A percentile compares a stretch with the other conserved stretches of the same genome.
Evolutionary conservation across 1,140 invertebrate genomes (phyloP).

Genomic region (Campoletis sonorensis): DNA sequence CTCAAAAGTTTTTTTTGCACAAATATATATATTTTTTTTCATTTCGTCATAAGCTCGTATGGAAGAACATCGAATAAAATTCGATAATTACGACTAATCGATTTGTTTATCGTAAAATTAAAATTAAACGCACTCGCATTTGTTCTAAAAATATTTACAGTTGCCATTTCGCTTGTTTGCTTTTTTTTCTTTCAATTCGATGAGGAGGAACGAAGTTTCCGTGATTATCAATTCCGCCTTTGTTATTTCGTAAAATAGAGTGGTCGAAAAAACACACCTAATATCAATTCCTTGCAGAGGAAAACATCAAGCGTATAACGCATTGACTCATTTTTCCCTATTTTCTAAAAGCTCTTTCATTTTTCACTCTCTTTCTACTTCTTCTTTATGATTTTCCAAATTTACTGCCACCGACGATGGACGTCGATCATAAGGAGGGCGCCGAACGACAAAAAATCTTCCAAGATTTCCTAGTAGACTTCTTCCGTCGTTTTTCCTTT

Average conservation of each 20-base stretch:
- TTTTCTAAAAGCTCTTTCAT: not conserved
- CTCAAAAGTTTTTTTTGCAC: conserved; percentile 12
- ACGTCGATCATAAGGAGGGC: conserved; percentile 56
- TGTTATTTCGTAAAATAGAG: not conserved
- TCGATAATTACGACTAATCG: not conserved
- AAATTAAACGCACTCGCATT: not conserved
- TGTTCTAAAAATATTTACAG: conserved; percentile 26
- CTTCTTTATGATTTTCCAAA: not conserved
- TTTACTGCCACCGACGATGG: not conserved
- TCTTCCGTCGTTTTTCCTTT: not conserved
- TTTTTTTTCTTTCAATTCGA: conserved; percentile 25
- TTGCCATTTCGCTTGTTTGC: not conserved
- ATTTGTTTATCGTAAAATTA: no score
- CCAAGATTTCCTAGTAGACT: not conserved
- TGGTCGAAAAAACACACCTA: not conserved
- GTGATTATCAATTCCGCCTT: no score
- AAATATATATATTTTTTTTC: no score
- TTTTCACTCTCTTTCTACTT: not conserved
- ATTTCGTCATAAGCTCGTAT: conserved; percentile 12
- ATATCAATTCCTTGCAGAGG: conserved; percentile 31
- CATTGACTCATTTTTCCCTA: not conserved
- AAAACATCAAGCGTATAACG: not conserved
- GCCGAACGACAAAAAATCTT: conserved; percentile 64
- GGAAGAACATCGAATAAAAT: conserved; percentile 19
- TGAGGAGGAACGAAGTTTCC: conserved; percentile 7